A percentile compares a stretch with the other conserved stretches of the same genome.
These are phyloP conservation scores for Toxostoma redivivum DNA, from an alignment of 2,113 vertebrate genomes.

Conservation along the genomic window DNA sequence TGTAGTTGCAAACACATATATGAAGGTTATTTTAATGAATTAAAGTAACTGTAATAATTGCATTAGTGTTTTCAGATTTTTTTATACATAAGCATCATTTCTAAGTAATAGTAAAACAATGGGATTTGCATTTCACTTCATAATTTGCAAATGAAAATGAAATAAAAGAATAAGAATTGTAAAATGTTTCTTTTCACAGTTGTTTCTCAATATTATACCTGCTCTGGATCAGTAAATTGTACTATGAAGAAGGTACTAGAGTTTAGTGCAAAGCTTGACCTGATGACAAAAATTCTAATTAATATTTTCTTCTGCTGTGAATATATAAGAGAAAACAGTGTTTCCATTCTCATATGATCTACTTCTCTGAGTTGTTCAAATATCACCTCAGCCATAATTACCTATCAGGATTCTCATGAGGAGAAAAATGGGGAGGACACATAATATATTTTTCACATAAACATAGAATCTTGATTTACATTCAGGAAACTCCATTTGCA, in stretches of 20 bases:
- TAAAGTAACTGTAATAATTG: background rate
- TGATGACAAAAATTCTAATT: background rate
- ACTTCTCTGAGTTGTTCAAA: background rate
- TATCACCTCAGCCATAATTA: background rate
- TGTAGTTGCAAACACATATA: background rate
- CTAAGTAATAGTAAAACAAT: background rate
- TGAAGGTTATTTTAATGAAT: background rate
- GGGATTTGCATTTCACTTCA: accelerated
- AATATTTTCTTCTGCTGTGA: background rate
- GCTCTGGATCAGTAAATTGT: background rate
- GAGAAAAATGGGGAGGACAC: background rate
- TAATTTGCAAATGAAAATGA: background rate
- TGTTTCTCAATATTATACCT: background rate
- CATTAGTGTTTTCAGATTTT: accelerated
- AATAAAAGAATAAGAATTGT: background rate
- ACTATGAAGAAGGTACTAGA: background rate
- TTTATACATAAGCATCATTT: background rate
- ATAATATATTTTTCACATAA: background rate
- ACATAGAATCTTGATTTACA: background rate
- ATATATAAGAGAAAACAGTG: background rate
- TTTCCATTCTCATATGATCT: background rate
- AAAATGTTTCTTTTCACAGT: accelerated
- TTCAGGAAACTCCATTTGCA: background rate
- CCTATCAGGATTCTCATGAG: background rate
- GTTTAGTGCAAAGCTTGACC: background rate